Percentiles rank a stretch among this genome's conserved stretches.
Evolutionary conservation across 2,797 vertebrate species (phyloP).

Genomic region (Gymnocypris eckloni): DNA sequence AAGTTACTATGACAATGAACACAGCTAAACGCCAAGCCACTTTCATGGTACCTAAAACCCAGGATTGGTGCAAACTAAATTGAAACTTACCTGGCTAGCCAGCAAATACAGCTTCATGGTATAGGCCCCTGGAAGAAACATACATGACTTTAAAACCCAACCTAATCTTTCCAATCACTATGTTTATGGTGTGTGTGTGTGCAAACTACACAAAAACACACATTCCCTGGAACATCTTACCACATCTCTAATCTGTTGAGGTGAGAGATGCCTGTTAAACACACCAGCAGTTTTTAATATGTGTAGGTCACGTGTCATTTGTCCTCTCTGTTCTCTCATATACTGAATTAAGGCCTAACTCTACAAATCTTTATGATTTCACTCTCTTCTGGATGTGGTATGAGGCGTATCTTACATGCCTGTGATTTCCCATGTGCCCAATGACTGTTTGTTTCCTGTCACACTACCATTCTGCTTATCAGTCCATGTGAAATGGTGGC

Average conservation of each 20-base stretch:
- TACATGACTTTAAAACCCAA: conserved; percentile 8
- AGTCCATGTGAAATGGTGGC: neutral
- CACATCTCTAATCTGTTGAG: conserved; percentile 26
- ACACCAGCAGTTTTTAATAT: conserved; percentile 49
- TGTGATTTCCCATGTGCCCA: conserved; percentile 53
- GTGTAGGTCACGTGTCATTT: conserved; percentile 45
- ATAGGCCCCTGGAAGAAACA: neutral
- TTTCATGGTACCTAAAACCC: too few species aligned
- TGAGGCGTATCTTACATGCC: conserved; percentile 41
- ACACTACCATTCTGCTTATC: conserved; percentile 46
- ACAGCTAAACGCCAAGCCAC: too few species aligned
- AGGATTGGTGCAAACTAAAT: too few species aligned
- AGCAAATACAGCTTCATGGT: too few species aligned
- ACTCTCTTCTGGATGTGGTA: conserved; percentile 23
- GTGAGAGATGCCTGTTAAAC: conserved; percentile 43
- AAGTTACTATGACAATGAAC: too few species aligned
- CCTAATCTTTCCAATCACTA: neutral
- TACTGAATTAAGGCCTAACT: conserved; percentile 47
- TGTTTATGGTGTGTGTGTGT: neutral
- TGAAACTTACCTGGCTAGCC: too few species aligned
- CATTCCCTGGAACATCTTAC: neutral
- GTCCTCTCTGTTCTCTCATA: conserved; percentile 24
- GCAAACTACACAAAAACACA: neutral
- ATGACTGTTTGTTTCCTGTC: conserved; percentile 34
- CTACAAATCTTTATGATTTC: conserved; percentile 54